Evolutionary conservation across 2,888 invertebrate genomes (phyloP).

Genomic region (Helobdella robusta): DNA sequence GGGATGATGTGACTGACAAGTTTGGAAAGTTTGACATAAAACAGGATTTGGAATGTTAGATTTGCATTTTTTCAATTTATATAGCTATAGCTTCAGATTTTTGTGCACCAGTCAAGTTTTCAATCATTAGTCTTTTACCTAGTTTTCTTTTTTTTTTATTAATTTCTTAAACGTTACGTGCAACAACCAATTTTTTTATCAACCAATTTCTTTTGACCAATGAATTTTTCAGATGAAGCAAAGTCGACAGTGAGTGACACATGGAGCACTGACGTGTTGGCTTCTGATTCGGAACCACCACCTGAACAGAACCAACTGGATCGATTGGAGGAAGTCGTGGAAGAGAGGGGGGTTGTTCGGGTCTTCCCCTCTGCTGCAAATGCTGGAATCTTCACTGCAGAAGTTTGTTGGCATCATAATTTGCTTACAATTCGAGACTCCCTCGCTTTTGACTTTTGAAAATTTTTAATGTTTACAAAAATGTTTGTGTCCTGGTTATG

Average conservation of each 20-base stretch:
- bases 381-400: too few relatives aligned
- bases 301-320: conserved; percentile 60
- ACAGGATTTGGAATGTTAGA: conserved; percentile 43
- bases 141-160: conserved; percentile 4
- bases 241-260: conserved; percentile 93
- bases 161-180: neutral
- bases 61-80: neutral
- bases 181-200: neutral
- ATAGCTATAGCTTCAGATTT: neutral
- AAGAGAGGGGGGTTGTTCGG: too few relatives aligned
- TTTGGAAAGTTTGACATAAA: conserved; percentile 92
- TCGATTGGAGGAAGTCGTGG: conserved; percentile 45
- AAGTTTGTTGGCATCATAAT: too few relatives aligned
- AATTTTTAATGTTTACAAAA: too few relatives aligned
- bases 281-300: conserved; percentile 81
- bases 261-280: conserved; percentile 95
- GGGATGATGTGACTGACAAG: conserved; percentile 92
- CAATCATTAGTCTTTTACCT: too few relatives aligned
- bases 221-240: conserved; percentile 66
- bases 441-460: too few relatives aligned
- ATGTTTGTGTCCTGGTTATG: too few relatives aligned
- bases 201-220: neutral
- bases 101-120: too few relatives aligned
- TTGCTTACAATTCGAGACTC: too few relatives aligned
- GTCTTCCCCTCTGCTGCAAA: too few relatives aligned